Evolutionary conservation across 1,140 invertebrate genomes (phyloP).

Genomic region (Phymastichus coffea): DNA sequence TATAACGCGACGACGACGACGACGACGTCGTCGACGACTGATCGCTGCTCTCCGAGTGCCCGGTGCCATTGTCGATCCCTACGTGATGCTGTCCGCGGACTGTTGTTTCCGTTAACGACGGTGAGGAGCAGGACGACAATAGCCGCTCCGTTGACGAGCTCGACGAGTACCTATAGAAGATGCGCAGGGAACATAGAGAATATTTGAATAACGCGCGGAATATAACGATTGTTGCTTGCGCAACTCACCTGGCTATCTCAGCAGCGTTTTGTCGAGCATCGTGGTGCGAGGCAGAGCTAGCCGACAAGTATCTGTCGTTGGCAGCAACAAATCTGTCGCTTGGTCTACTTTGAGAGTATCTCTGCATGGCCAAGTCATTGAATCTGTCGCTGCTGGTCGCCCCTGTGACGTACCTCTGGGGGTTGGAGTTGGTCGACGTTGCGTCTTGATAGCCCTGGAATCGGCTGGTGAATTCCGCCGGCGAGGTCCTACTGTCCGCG

Average conservation of each 20-base stretch:
- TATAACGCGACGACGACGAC: constrained; percentile 28
- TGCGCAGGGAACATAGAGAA: not conserved
- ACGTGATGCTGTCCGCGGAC: constrained; percentile 24
- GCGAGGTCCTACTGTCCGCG: constrained; percentile 40
- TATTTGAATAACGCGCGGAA: too few relatives aligned
- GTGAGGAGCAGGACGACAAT: constrained; percentile 54
- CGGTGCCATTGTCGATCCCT: too few relatives aligned
- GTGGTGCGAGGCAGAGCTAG: constrained; percentile 34
- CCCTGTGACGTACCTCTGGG: constrained; percentile 40
- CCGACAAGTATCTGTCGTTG: constrained; percentile 44
- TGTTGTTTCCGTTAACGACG: constrained; percentile 57
- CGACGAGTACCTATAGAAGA: constrained; percentile 35
- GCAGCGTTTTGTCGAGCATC: constrained; percentile 29
- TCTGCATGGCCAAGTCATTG: constrained; percentile 56
- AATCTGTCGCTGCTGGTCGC: constrained; percentile 49
- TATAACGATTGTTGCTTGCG: too few relatives aligned
- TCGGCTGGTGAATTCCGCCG: constrained; percentile 40
- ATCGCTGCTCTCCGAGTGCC: too few relatives aligned
- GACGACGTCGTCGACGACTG: constrained; percentile 33
- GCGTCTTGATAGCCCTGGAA: constrained; percentile 42
- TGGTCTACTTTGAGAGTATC: constrained; percentile 57
- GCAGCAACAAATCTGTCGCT: constrained; percentile 47
- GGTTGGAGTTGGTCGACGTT: constrained; percentile 46
- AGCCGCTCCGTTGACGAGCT: constrained; percentile 48
- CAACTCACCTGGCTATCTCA: constrained; percentile 33